Evolutionary conservation across 1,140 invertebrate genomes (phyloP).

Genomic region (Acromyrmex heyeri): DNA sequence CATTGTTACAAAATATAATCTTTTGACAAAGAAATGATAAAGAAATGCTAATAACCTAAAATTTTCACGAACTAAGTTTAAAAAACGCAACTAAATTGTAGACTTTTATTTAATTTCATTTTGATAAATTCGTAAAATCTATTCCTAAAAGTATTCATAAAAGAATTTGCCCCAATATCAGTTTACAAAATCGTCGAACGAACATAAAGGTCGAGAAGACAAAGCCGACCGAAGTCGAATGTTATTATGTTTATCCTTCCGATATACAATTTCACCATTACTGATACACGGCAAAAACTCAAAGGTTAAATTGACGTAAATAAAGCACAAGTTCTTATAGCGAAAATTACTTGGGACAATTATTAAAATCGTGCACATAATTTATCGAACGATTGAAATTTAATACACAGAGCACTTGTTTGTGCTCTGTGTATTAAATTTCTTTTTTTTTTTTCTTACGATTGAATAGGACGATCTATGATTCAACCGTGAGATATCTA

Average conservation of each 20-base stretch:
- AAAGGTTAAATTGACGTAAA: slow-evolving; percentile 38
- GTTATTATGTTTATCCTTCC: slow-evolving; percentile 28
- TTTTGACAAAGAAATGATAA: background rate
- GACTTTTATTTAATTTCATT: background rate
- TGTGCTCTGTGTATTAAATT: background rate
- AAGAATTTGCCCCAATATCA: background rate
- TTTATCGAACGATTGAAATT: background rate
- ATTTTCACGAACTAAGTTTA: background rate
- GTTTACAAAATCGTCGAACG: slow-evolving; percentile 16
- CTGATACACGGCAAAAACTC: background rate
- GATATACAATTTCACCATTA: background rate
- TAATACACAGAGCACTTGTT: background rate
- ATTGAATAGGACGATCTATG: background rate
- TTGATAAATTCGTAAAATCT: background rate
- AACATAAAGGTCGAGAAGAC: slow-evolving; percentile 26
- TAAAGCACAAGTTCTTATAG: background rate
- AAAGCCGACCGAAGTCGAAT: background rate
- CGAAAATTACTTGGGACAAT: background rate
- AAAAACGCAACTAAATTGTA: background rate
- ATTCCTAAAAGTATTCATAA: background rate
- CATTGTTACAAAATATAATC: too few relatives aligned
- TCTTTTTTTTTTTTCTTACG: background rate
- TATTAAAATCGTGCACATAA: background rate
- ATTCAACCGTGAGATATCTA: slow-evolving; percentile 28
- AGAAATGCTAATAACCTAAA: background rate